These are phyloP conservation scores for Urophycis tenuis DNA, from an alignment of 2,797 vertebrate species.

Conservation along the genomic window DNA sequence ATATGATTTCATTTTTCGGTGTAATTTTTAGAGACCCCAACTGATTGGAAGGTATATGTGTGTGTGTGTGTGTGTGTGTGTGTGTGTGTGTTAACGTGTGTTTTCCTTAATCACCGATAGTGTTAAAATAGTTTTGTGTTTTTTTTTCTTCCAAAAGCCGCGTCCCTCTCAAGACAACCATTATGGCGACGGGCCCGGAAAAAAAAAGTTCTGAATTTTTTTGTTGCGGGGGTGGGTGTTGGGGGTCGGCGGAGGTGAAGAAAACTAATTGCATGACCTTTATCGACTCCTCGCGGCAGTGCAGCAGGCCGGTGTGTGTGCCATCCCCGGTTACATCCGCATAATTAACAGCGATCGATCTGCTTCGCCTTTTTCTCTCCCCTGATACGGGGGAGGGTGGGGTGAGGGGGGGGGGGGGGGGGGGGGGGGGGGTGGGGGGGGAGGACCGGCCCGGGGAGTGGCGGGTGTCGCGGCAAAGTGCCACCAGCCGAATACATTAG, in stretches of 20 bases:
- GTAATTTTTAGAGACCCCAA: background rate
- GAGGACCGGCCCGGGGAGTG: conserved; percentile 51
- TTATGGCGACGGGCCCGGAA: conserved; percentile 44
- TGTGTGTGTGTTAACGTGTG: background rate
- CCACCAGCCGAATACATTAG: conserved; percentile 59
- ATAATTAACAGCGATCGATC: conserved; percentile 88
- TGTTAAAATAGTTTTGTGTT: no score
- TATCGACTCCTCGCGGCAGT: conserved; percentile 71
- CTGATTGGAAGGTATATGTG: background rate
- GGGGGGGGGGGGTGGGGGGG: conserved; percentile 23
- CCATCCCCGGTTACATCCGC: conserved; percentile 73
- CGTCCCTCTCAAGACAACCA: conserved; percentile 45
- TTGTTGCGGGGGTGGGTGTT: background rate
- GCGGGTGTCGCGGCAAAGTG: conserved; percentile 58
- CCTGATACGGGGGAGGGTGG: conserved; percentile 50
- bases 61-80: background rate
- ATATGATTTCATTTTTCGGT: background rate
- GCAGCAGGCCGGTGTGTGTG: conserved; percentile 47
- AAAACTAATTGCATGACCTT: conserved; percentile 75
- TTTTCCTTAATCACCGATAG: conserved; percentile 4
- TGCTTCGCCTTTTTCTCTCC: conserved; percentile 58
- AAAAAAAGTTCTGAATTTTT: background rate
- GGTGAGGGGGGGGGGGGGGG: conserved; percentile 30
- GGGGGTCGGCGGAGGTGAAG: conserved; percentile 2
- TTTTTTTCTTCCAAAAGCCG: no score